phyloP scores from a whole-genome alignment of 2,113 vertebrate genomes.

The Clarias batrachus region DNA sequence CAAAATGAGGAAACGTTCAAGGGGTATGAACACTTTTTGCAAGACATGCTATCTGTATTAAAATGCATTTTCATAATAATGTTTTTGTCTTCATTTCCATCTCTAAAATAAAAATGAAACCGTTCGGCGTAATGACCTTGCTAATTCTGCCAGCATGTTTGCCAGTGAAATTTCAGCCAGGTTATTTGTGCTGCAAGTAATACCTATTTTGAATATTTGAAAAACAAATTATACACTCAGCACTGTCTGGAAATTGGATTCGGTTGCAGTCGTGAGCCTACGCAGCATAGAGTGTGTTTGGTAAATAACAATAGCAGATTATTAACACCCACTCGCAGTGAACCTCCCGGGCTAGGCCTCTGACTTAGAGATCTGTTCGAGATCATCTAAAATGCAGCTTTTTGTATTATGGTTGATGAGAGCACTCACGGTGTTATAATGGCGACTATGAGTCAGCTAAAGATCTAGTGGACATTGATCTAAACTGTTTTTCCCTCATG shows the following conservation, averaged over 20 bases:
- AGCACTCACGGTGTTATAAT: neutral
- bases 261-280: slow-evolving; percentile 10
- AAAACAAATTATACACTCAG: slow-evolving; percentile 19
- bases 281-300: neutral
- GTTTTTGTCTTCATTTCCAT: neutral
- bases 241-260: slow-evolving; percentile 11
- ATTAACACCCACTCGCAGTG: slow-evolving; percentile 24
- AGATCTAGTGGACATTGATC: neutral
- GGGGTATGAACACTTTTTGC: neutral
- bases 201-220: slow-evolving; percentile 40
- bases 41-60: neutral
- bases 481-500: slow-evolving; percentile 13
- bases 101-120: neutral
- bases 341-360: neutral
- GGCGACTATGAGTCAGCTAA: slow-evolving; percentile 22
- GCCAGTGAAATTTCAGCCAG: neutral
- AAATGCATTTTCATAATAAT: neutral
- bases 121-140: neutral
- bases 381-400: slow-evolving; percentile 5
- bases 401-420: slow-evolving; percentile 1
- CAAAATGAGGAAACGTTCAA: neutral
- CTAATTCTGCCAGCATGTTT: slow-evolving; percentile 28
- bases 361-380: slow-evolving; percentile 3
- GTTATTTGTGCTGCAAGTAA: slow-evolving; percentile 43
- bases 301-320: slow-evolving; percentile 33